phyloP scores from a whole-genome alignment of 2,113 vertebrate genomes.

The Herpetotheres cachinnans region DNA sequence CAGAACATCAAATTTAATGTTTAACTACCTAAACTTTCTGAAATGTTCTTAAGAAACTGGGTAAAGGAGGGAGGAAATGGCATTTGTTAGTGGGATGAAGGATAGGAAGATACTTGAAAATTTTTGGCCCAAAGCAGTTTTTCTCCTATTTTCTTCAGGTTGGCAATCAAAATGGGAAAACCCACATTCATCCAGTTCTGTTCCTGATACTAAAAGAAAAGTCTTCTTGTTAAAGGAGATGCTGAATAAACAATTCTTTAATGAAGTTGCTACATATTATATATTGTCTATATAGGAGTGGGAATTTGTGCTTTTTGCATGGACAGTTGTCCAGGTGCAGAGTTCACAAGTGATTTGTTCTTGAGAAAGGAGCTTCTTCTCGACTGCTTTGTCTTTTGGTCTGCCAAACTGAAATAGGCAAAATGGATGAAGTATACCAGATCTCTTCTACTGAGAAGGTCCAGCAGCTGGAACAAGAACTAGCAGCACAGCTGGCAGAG shows the following conservation, averaged over 20 bases:
- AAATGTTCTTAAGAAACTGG: background rate
- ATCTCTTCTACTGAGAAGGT: slow-evolving; percentile 71
- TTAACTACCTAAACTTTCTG: background rate
- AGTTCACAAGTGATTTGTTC: background rate
- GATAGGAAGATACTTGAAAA: background rate
- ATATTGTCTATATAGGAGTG: background rate
- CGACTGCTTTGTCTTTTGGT: background rate
- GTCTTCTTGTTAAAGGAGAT: background rate
- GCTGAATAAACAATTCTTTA: background rate
- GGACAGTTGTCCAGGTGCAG: background rate
- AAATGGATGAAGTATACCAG: slow-evolving; percentile 69
- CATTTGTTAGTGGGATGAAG: background rate
- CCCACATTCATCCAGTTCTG: background rate
- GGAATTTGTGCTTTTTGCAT: background rate
- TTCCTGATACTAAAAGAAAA: background rate
- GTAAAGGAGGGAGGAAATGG: background rate
- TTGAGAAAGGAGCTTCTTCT: background rate
- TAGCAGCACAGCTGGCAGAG: slow-evolving; percentile 62
- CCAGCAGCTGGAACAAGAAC: slow-evolving; percentile 74
- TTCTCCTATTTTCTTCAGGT: background rate
- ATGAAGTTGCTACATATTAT: background rate
- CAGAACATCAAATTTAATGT: background rate
- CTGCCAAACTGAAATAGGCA: background rate
- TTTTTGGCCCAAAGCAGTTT: background rate
- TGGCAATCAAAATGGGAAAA: background rate